These are phyloP conservation scores for Suillia variegata DNA, from an alignment of 2,888 invertebrate species.

Conservation along the genomic window DNA sequence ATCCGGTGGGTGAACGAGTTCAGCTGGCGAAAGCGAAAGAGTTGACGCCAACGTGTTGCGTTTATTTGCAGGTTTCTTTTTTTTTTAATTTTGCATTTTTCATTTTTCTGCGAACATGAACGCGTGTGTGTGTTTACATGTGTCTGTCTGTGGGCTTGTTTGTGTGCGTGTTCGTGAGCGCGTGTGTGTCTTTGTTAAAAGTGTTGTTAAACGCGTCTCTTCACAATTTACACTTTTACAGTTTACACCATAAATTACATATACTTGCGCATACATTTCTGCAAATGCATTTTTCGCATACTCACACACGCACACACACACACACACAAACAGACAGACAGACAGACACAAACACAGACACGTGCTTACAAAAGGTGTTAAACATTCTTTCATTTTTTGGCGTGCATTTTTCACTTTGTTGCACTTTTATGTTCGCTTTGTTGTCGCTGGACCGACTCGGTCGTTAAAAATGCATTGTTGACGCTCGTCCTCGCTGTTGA, in stretches of 20 bases:
- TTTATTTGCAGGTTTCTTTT: not conserved
- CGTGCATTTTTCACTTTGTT: too few relatives aligned
- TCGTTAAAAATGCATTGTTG: too few relatives aligned
- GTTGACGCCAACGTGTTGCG: not conserved
- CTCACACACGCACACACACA: constrained; percentile 6
- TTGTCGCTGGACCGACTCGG: too few relatives aligned
- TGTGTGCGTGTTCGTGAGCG: not conserved
- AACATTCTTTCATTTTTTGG: not conserved
- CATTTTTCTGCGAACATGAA: too few relatives aligned
- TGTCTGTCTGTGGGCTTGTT: not conserved
- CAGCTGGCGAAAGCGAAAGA: too few relatives aligned
- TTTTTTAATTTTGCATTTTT: too few relatives aligned
- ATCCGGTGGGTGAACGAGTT: too few relatives aligned
- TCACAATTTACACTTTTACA: constrained; percentile 24
- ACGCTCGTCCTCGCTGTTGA: too few relatives aligned
- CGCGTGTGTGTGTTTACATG: too few relatives aligned
- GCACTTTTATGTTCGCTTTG: too few relatives aligned
- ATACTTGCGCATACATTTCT: constrained; percentile 23
- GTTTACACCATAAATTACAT: constrained; percentile 27
- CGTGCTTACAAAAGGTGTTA: not conserved
- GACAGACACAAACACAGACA: not conserved
- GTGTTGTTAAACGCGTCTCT: constrained; percentile 13
- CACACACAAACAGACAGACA: not conserved
- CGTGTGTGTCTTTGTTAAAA: constrained; percentile 12
- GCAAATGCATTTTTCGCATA: not conserved